A percentile compares a stretch with the other conserved stretches of the same genome.
phyloP scores from a whole-genome alignment of 2,113 vertebrate genomes.

The Caracal caracal region DNA sequence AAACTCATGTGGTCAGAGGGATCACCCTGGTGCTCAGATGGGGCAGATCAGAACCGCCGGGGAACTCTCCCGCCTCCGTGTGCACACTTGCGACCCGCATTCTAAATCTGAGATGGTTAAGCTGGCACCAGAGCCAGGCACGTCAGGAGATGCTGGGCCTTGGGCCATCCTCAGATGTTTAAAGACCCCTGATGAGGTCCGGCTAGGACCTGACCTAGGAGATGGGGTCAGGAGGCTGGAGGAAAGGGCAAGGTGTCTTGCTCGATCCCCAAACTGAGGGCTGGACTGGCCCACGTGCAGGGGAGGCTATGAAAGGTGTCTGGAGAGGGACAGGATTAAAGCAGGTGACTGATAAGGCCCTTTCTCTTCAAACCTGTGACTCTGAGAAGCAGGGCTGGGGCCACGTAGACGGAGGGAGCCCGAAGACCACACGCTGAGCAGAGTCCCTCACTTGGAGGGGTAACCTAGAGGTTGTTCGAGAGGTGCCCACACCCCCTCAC shows the following conservation, averaged over 20 bases:
- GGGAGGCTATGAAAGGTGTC: neutral
- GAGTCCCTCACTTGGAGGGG: neutral
- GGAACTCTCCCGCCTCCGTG: neutral
- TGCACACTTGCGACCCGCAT: neutral
- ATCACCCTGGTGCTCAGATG: neutral
- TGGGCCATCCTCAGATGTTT: neutral
- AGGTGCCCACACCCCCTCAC: too few relatives aligned
- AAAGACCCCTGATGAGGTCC: neutral
- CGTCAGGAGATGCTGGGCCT: neutral
- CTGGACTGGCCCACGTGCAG: accelerated
- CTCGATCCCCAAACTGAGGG: too few relatives aligned
- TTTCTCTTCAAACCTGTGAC: neutral
- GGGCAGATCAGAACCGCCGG: neutral
- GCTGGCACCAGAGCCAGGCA: neutral
- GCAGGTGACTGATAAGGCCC: neutral
- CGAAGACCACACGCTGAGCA: too few relatives aligned
- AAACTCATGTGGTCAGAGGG: neutral
- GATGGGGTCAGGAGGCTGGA: accelerated
- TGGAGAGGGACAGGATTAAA: neutral
- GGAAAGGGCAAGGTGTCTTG: neutral
- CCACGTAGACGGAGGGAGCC: neutral
- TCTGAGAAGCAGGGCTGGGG: neutral
- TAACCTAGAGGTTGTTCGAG: neutral
- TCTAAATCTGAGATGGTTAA: neutral
- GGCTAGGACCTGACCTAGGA: too few relatives aligned